These are phyloP conservation scores for Agrotis clavis DNA, from an alignment of 2,888 invertebrate species.

Conservation along the genomic window DNA sequence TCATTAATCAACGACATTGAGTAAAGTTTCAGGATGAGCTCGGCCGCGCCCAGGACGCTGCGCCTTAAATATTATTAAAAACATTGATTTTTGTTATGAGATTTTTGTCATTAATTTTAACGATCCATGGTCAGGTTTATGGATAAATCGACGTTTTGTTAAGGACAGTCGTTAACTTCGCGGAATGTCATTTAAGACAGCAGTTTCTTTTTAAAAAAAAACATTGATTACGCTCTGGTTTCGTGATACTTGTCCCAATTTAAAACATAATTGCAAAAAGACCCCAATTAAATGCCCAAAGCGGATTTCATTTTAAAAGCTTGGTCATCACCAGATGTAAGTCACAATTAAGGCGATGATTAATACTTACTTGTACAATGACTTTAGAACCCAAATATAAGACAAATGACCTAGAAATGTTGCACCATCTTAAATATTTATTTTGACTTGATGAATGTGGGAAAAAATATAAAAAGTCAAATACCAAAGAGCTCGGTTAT, in stretches of 20 bases:
- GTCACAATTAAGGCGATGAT: not conserved
- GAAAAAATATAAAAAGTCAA: constrained; percentile 4
- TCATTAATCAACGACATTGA: constrained; percentile 87
- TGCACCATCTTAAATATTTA: not conserved
- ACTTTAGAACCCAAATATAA: not conserved
- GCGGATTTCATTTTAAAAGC: constrained; percentile 20
- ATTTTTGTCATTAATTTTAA: constrained; percentile 43
- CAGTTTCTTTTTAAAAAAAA: not conserved
- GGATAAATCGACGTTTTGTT: not conserved
- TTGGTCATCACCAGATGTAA: constrained; percentile 15
- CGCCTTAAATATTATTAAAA: constrained; percentile 48
- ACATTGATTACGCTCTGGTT: not conserved
- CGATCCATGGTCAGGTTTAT: not conserved
- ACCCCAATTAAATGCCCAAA: constrained; percentile 13
- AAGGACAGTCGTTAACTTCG: not conserved
- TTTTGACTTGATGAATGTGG: not conserved
- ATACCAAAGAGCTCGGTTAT: not conserved
- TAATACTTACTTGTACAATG: not conserved
- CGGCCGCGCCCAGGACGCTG: constrained; percentile 75
- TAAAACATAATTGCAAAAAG: constrained; percentile 30
- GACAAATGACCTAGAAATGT: constrained; percentile 1
- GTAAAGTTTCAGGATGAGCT: constrained; percentile 79
- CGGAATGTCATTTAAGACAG: not conserved
- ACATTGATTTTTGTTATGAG: constrained; percentile 3
- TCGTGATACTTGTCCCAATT: constrained; percentile 22